Base-by-base conservation (phyloP, 2,113 vertebrate species). In the Oreochromis niloticus region DNA sequence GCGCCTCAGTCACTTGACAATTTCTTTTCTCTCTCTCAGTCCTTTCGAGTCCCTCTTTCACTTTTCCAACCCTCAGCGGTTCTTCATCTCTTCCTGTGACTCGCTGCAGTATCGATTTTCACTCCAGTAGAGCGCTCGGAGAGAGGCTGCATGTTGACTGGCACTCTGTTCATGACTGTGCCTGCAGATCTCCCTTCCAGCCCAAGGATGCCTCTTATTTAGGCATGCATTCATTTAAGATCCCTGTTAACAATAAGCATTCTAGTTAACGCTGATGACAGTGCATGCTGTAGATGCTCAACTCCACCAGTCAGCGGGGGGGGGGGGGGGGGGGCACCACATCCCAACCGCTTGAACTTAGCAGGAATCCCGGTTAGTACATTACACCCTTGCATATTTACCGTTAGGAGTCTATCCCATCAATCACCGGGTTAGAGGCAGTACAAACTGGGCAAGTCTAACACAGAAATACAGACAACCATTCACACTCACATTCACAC, bases 31-130 rank as follows among this genome's bases (percentile, higher is more conserved):
- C 4, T 59, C 32, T 16, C 30, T 78, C 73, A n/a, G 71, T 30
- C 8, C 32, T n/a, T 39, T 52, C 5, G 3, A 50, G 54, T 22
- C 63, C 10, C 9, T 6, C 57, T 59, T 9, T 84, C 55, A 3
- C 9, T 9, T 22, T 22, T 34, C 41, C 19, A 7, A 6, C 16
- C 34, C 2, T 36, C 22, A 83, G 80, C 24, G 14, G 34, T 46
- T 78, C 52, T 39, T 80, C 22, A 17, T 52, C 80, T 80, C 86
- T 66, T 90, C 82, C 85, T 4, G 79, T 52, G 79, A 32, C 68
- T 48, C n/a, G 24, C 50, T 48, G 85, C 48, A 43, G 24, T 82
- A 91, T 92, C 19, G 90, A 92, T 94, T 89, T 88, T 81, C 84
- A 46, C 41, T 36, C 68, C 57, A 73, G 61, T 73, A 80, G 63